A percentile compares a stretch with the other conserved stretches of the same genome.
phyloP scores from a whole-genome alignment of 2,113 vertebrate genomes.

The Peucedramus taeniatus region DNA sequence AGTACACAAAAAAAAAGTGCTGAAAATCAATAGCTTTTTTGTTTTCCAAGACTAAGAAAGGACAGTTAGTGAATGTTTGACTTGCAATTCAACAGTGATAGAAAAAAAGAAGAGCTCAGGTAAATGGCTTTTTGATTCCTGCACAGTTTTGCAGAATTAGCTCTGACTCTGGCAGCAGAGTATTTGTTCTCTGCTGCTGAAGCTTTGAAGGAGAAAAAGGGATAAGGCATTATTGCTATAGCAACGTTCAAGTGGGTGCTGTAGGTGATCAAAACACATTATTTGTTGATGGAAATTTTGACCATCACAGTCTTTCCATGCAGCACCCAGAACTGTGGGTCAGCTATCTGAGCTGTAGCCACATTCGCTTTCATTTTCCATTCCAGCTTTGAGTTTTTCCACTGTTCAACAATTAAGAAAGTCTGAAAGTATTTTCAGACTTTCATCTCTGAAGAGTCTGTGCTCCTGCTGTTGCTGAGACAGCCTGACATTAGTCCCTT shows the following conservation, averaged over 20 bases:
- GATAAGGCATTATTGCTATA: neutral
- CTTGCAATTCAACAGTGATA: neutral
- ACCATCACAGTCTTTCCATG: neutral
- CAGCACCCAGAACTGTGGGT: neutral
- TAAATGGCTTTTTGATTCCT: constrained; percentile 9
- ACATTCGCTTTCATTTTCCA: neutral
- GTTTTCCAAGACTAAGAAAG: constrained; percentile 1
- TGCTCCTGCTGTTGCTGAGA: neutral
- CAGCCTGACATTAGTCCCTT: neutral
- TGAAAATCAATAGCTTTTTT: constrained; percentile 31
- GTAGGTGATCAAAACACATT: neutral
- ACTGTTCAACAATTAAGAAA: neutral
- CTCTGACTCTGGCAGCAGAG: neutral
- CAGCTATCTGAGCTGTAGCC: neutral
- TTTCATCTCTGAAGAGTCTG: neutral
- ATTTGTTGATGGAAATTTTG: neutral
- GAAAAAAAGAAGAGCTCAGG: neutral
- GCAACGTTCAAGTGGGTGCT: neutral
- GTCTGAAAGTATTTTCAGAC: neutral
- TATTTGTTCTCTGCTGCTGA: neutral
- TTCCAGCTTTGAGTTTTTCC: neutral
- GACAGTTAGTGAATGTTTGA: constrained; percentile 25
- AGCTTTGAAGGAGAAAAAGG: neutral
- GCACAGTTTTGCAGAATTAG: neutral
- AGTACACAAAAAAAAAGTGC: neutral